Evolutionary conservation across 2,113 vertebrate species (phyloP).

Genomic region (Atherinomorus stipes): DNA sequence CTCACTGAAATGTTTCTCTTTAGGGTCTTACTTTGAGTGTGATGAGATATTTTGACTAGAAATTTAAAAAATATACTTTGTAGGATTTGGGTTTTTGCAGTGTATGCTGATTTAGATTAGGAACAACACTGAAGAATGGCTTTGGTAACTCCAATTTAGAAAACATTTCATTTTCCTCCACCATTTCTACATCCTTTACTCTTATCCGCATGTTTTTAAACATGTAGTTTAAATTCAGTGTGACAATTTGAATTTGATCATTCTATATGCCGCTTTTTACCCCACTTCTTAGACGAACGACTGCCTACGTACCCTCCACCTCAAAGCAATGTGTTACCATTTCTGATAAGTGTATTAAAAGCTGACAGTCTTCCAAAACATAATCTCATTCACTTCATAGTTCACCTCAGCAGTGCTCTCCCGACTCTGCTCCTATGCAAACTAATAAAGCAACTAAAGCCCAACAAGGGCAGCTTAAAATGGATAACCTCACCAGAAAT

Average conservation of each 20-base stretch:
- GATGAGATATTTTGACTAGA: no score
- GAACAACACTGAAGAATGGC: not conserved
- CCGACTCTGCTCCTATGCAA: slow-evolving; percentile 38
- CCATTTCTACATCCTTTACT: not conserved
- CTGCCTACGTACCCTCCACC: slow-evolving; percentile 40
- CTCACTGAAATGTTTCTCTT: no score
- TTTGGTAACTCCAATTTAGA: not conserved
- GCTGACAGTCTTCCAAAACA: slow-evolving; percentile 26
- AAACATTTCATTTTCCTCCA: not conserved
- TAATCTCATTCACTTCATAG: slow-evolving; percentile 36
- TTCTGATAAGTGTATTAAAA: slow-evolving; percentile 50
- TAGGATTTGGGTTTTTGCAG: no score
- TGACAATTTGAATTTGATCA: slow-evolving; percentile 37
- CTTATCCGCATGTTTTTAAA: not conserved
- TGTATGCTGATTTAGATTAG: no score
- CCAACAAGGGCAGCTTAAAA: slow-evolving; percentile 37
- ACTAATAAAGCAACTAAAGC: slow-evolving; percentile 47
- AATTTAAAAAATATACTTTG: no score
- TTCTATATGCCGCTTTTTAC: slow-evolving; percentile 41
- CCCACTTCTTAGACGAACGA: slow-evolving; percentile 5
- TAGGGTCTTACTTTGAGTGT: no score
- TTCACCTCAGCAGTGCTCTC: slow-evolving; percentile 20
- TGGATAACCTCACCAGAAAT: slow-evolving; percentile 52
- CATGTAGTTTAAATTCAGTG: slow-evolving; percentile 22
- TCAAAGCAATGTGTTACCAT: slow-evolving; percentile 26